Percentiles rank a stretch among this genome's conserved stretches.
Conservation (phyloP, 1,140 invertebrate genomes). For the Bathynomus jamesi region DNA sequence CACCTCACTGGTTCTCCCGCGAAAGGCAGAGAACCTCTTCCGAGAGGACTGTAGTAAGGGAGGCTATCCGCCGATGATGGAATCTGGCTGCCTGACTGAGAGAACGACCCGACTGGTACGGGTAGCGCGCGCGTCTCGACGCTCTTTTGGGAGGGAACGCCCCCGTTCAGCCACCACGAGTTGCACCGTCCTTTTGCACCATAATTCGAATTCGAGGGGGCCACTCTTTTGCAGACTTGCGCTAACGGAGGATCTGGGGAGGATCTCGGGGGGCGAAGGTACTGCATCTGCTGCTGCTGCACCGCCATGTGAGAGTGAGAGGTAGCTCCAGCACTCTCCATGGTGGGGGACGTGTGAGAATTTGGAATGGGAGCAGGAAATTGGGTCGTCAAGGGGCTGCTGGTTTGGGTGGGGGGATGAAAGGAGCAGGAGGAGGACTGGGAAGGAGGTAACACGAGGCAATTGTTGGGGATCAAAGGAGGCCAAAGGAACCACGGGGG, state of each 20-base stretch:
- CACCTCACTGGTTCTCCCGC: background rate
- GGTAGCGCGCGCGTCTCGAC: background rate
- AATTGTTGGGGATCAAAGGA: background rate
- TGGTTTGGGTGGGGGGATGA: no score
- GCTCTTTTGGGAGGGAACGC: background rate
- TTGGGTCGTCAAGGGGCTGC: no score
- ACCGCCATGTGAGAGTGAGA: background rate
- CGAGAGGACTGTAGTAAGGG: background rate
- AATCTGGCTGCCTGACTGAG: background rate
- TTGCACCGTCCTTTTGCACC: background rate
- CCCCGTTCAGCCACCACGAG: background rate
- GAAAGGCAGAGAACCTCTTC: background rate
- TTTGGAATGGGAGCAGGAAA: no score
- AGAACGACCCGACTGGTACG: background rate
- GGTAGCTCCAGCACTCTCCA: background rate
- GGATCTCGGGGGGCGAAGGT: background rate
- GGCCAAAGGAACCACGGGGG: background rate
- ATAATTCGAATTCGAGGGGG: background rate
- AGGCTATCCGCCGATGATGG: background rate
- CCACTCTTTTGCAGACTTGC: background rate
- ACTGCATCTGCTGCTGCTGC: background rate
- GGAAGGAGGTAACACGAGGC: background rate
- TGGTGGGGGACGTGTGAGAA: background rate
- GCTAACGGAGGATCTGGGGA: no score
- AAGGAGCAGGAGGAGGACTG: no score